These are phyloP conservation scores for Cephus rjabovi DNA, from an alignment of 2,888 invertebrate genomes.

Conservation along the genomic window DNA sequence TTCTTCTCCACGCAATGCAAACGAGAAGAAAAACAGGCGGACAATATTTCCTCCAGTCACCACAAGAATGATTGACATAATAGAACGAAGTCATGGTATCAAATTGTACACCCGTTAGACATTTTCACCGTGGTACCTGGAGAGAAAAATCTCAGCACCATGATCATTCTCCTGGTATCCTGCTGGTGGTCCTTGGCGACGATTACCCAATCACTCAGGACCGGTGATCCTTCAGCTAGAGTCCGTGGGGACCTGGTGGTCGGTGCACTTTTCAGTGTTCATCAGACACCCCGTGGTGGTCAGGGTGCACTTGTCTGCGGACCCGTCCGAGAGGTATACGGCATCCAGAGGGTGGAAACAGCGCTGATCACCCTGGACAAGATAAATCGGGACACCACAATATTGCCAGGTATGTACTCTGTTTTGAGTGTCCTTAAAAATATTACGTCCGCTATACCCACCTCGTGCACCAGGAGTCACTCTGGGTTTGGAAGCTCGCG, in stretches of 20 bases:
- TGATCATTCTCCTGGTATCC: constrained; percentile 16
- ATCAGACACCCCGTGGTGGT: constrained; percentile 44
- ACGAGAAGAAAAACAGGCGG: not conserved
- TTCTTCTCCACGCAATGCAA: not conserved
- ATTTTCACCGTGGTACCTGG: not conserved
- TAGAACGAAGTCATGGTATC: not conserved
- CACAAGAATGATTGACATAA: not conserved
- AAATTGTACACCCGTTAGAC: not conserved
- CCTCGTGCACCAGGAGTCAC: constrained; percentile 57
- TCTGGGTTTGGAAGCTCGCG: constrained; percentile 79
- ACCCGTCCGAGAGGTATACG: constrained; percentile 48
- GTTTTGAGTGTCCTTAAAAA: not conserved
- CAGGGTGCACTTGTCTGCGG: constrained; percentile 51
- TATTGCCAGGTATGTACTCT: constrained; percentile 38
- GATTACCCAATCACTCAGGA: constrained; percentile 20
- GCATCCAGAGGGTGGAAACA: constrained; percentile 53
- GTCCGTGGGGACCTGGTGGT: constrained; percentile 50
- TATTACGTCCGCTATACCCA: not conserved
- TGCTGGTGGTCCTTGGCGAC: constrained; percentile 8
- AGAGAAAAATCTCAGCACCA: not conserved
- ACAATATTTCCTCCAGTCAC: not conserved
- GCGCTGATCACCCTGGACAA: constrained; percentile 68
- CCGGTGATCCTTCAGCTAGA: constrained; percentile 42
- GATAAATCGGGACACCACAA: constrained; percentile 69
- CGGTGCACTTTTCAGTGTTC: constrained; percentile 53